A percentile compares a stretch with the other conserved stretches of the same genome.
These are phyloP conservation scores for Lagodon rhomboides DNA, from an alignment of 2,797 vertebrate species.

Conservation along the genomic window DNA sequence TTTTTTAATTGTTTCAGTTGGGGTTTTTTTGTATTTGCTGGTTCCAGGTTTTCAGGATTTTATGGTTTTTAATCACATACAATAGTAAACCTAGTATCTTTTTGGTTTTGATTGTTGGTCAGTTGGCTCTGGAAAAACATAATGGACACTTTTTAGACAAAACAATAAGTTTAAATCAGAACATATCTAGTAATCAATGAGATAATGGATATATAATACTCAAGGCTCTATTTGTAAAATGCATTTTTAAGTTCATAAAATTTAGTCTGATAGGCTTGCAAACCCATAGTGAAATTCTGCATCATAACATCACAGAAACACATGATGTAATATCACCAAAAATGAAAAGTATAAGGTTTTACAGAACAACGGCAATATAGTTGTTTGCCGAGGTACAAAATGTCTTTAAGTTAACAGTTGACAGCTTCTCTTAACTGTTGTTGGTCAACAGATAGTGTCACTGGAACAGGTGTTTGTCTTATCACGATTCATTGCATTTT, in stretches of 20 bases:
- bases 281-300: not conserved
- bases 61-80: not conserved
- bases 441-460: not conserved
- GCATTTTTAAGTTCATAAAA: not conserved
- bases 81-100: not conserved
- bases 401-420: not conserved
- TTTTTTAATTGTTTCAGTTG: not conserved
- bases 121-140: not conserved
- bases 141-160: not conserved
- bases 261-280: not conserved
- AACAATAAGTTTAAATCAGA: not conserved
- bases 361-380: not conserved
- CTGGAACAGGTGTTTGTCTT: not conserved
- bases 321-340: conserved; percentile 6
- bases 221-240: not conserved
- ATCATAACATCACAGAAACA: not conserved
- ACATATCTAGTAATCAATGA: not conserved
- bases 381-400: not conserved
- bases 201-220: not conserved
- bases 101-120: not conserved
- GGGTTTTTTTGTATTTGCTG: not conserved
- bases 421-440: conserved; percentile 13
- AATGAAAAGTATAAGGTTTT: not conserved
- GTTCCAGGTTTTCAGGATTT: not conserved
- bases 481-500: not conserved